Base-by-base conservation (phyloP, 2,113 vertebrate genomes). In the Cynopterus brachyotis region DNA sequence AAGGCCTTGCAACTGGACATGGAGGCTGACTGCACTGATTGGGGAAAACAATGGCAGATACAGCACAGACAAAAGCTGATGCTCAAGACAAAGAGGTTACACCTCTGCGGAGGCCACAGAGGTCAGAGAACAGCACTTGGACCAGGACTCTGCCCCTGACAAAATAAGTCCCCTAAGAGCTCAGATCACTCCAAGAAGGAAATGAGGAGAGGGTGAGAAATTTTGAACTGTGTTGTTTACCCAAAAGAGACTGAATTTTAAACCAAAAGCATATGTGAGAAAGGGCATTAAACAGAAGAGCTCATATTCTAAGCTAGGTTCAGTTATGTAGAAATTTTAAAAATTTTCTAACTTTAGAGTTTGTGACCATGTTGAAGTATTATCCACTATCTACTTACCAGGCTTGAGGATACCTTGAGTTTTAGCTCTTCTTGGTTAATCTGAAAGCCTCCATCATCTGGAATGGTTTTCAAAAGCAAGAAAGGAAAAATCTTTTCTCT, bases 401-500 rank as follows among this genome's bases (percentile, higher is more conserved):
- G 40, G 20, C 17, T 88, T 88, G 35, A 19, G 30, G 24, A 66
- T 75, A 64, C 15, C 40, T 81, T 28, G 79, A 76, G 5, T 47
- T 83, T 91, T 79, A 84, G 50, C 50, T 80, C 22, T 87, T 78
- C 81, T 53, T 93, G 35, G 45, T 90, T 91, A 89, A 80, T 78
- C 13, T 82, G 30, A 91, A 81, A 95, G 16, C 5, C 11, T 66
- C 53, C 22, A 93, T 75, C 60, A 84, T 30, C 42, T 75, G 60
- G 93, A 79, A 80, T 86, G 4, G 0, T 57, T 85, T 81, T 95
- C 6, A 91, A 76, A 45, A 91, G 11, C 17, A 92, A 85, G n/a
- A 22, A 72, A 57, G 24, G 15, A 45, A 28, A 67, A 42, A 92
- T 45, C 1, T 11, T 45, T 42, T 83, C 32, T 82, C 24, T 70